Base-by-base conservation (phyloP, 1,140 invertebrate genomes). In the Ylistrum balloti region DNA sequence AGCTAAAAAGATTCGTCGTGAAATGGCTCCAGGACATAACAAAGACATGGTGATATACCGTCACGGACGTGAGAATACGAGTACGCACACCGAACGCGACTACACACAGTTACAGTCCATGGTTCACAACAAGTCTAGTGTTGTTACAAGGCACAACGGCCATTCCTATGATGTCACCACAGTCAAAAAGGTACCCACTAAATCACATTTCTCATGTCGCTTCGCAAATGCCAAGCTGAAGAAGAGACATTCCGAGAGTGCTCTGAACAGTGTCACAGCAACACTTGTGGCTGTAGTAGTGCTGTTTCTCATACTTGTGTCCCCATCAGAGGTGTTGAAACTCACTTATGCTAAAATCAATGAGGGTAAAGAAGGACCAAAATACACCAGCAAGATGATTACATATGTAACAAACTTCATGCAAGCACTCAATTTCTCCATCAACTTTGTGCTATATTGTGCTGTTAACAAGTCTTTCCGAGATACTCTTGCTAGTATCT, bases 401-500 rank as follows among this genome's bases (percentile, higher is more conserved):
- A 90, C 87, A 34, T 89, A 93, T 86, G 93, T 96, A 11, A 96
- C 95, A 33, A 96, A 96, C 88, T 92, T 95, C 92, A 95, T 96
- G 95, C 95, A 96, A 89, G 94, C 95, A 0, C 89, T 96, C n/a
- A 96, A 96, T 86, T 96, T 96, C 88, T 95, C 95, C 1, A 92
- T 95, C 0, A 96, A 96, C 90, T 96, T 96, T 90, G 93, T 96
- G 5, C 91, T 96, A 0, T 96, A 96, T 90, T 96, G 96, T 91
- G 94, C 94, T 13, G 93, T 96, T 17, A 96, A 96, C 94, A 95
- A 95, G 88, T 94, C 95, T 33, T 96, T 96, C 91, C 92, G 96
- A 22, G 93, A 93, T 85, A 95, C 95, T 5, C 91, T 96, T 33
- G 87, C 91, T 13, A 93, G 90, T 11, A 92, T 96, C 41, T 92